A percentile compares a stretch with the other conserved stretches of the same genome.
These are phyloP conservation scores for Branchellion lobata DNA, from an alignment of 2,888 invertebrate genomes.

Conservation along the genomic window DNA sequence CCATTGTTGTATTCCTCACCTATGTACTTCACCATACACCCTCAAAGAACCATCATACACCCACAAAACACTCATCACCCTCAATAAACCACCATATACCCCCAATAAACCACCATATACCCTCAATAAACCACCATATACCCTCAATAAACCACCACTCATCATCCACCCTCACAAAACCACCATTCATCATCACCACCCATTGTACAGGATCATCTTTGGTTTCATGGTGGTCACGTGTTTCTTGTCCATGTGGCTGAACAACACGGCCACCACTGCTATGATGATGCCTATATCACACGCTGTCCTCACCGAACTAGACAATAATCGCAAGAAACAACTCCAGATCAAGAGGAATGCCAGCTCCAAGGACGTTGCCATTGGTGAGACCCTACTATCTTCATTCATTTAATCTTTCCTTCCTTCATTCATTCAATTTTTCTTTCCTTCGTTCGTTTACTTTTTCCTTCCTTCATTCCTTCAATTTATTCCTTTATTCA, in stretches of 20 bases:
- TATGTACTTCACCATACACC: too few relatives aligned
- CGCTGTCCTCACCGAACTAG: slow-evolving; percentile 68
- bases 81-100: too few relatives aligned
- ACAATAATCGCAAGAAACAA: slow-evolving; percentile 29
- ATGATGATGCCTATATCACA: slow-evolving; percentile 61
- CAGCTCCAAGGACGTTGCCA: background rate
- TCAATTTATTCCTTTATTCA: too few relatives aligned
- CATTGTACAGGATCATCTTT: slow-evolving; percentile 69
- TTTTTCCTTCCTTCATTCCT: too few relatives aligned
- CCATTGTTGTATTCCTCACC: background rate
- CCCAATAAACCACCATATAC: too few relatives aligned
- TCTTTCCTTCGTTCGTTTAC: too few relatives aligned
- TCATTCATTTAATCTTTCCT: background rate
- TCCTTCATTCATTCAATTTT: too few relatives aligned
- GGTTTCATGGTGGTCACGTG: slow-evolving; percentile 83
- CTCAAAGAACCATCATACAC: too few relatives aligned
- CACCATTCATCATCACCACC: background rate
- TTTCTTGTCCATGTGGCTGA: slow-evolving; percentile 95
- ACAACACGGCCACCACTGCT: slow-evolving; percentile 76
- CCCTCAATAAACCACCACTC: too few relatives aligned
- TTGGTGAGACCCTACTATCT: background rate
- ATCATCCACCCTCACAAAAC: background rate
- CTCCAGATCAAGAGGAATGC: background rate
- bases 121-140: too few relatives aligned
- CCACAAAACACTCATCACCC: background rate